These are phyloP conservation scores for Dryococelus australis DNA, from an alignment of 2,888 invertebrate genomes.

Conservation along the genomic window DNA sequence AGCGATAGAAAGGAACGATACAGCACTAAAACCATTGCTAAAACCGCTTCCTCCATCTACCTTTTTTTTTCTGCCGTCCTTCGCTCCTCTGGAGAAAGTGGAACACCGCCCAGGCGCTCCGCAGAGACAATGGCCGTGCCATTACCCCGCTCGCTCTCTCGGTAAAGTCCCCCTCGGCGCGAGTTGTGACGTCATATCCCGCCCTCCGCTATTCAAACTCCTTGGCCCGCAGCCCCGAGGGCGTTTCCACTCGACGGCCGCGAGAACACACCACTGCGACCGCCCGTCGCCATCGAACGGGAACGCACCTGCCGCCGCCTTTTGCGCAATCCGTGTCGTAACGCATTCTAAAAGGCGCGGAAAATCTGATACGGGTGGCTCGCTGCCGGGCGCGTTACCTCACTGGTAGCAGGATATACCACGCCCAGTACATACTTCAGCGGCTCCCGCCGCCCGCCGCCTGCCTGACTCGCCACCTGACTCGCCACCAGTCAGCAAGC, in stretches of 20 bases:
- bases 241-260: neutral
- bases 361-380: too few species aligned
- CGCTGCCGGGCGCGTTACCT: too few species aligned
- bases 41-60: slow-evolving; percentile 1
- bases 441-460: too few species aligned
- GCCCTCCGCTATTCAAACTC: neutral
- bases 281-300: too few species aligned
- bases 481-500: too few species aligned
- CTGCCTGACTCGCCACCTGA: too few species aligned
- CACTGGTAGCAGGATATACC: too few species aligned
- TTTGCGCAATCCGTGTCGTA: too few species aligned
- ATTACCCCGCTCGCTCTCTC: neutral
- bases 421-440: too few species aligned
- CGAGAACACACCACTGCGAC: neutral
- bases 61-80: neutral
- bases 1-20: neutral
- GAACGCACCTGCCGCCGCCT: too few species aligned
- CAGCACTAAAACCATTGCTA: slow-evolving; percentile 16
- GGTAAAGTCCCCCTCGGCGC: neutral
- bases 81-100: neutral
- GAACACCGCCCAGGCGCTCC: neutral
- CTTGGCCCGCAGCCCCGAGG: neutral
- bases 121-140: neutral
- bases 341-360: too few species aligned
- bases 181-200: slow-evolving; percentile 1